Percentiles rank a stretch among this genome's conserved stretches.
phyloP scores from a whole-genome alignment of 1,140 invertebrate genomes.

The Apis mellifera region Amel_HAv3.1 CM009945.2:5150501-5151000 shows the following conservation, averaged over 20 bases:
- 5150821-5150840: background rate
- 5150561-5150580: conserved; percentile 86
- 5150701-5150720: conserved; percentile 80
- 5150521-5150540: conserved; percentile 85
- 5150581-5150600: conserved; percentile 85
- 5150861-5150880: conserved; percentile 13
- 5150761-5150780: background rate
- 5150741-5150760: conserved; percentile 1
- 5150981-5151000: background rate
- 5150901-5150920: background rate
- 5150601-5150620: conserved; percentile 85
- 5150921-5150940: background rate
- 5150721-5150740: conserved; percentile 78
- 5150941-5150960: background rate
- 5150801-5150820: background rate
- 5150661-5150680: conserved; percentile 66
- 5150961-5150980: background rate
- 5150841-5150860: background rate
- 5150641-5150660: conserved; percentile 72
- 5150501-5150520: conserved; percentile 94
- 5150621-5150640: conserved; percentile 86
- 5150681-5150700: conserved; percentile 63
- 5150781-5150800: background rate
- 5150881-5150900: background rate
- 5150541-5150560: conserved; percentile 86